Base-by-base conservation (phyloP, 2,888 invertebrate genomes). In the Aporophyla nigra region DNA sequence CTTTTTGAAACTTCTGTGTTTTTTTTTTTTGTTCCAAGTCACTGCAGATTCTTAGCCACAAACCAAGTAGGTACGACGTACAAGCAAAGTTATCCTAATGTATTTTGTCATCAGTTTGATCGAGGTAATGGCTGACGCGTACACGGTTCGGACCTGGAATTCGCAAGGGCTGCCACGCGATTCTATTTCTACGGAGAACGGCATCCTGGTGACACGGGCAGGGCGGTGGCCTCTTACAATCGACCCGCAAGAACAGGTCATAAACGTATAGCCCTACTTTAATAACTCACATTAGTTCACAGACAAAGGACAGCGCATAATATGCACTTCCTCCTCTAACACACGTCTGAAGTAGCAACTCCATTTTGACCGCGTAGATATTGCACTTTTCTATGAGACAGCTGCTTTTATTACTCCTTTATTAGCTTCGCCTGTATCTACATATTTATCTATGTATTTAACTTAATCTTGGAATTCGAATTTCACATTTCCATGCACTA, bases 161-260 rank as follows among this genome's bases (percentile, higher is more conserved):
- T 97, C 98, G 40, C 98, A 98, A 89, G 99, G 99, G 0, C 95
- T 99, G 70, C 99, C 99, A 0, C 97, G 98, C 82, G 99, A 99
- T 93, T 96, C 97, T 53, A 98, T 99, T 74, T 99, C 99, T 16
- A 98, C 99, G 5, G 99, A 99, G 94, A 99, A 99, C 94, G 99
- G 98, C 14, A 98, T 99, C 82, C 97, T 99, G 87, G 99, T 99
- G 65, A 99, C 98, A 24, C 97, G 97, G 90, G 98, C 98, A 5
- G 97, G 98, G 12, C 97, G 98, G 21, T 98, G 98, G 99, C 99
- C 99, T 0, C 97, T 99, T 27, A 98, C 99, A 97, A 99, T 99
- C 80, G 99, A 99, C 95, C 99, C 99, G 0, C 99, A 99, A 93
- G 99, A 99, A 91, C 99, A 99, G 96, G 98, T 98, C 72, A 87